Evolutionary conservation across 2,888 invertebrate species (phyloP).

Genomic region (Ichneumoninae sp.): DNA sequence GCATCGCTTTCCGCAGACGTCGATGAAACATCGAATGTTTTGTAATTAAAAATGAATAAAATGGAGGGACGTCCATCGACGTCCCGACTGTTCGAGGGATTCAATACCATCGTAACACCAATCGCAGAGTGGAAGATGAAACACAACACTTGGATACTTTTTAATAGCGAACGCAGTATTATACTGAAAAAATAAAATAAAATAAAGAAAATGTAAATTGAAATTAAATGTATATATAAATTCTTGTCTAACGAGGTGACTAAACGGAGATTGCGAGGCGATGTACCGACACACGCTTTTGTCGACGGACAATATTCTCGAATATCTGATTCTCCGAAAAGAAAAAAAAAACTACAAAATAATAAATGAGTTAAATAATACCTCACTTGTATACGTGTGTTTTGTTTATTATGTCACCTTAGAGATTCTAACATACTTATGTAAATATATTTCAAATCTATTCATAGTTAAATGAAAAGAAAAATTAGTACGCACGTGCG

Average conservation of each 20-base stretch:
- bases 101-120: conserved; percentile 19
- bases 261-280: conserved; percentile 22
- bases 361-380: conserved; percentile 2
- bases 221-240: conserved; percentile 58
- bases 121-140: conserved; percentile 27
- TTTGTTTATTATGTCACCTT: conserved; percentile 65
- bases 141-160: conserved; percentile 34
- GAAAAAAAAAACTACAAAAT: conserved; percentile 27
- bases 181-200: conserved; percentile 14
- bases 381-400: conserved; percentile 42
- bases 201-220: not conserved
- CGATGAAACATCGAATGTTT: conserved; percentile 14
- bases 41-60: not conserved
- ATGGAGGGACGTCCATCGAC: not conserved
- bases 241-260: conserved; percentile 48
- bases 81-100: conserved; percentile 12
- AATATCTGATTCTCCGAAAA: conserved; percentile 30
- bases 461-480: conserved; percentile 47
- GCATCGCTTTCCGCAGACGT: not conserved
- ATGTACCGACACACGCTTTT: conserved; percentile 1
- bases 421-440: conserved; percentile 62
- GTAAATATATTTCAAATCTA: conserved; percentile 63
- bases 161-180: conserved; percentile 58
- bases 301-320: conserved; percentile 46
- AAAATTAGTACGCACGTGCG: conserved; percentile 55